Evolutionary conservation across 2,113 vertebrate species (phyloP).

Genomic region (Sceloporus undulatus): DNA sequence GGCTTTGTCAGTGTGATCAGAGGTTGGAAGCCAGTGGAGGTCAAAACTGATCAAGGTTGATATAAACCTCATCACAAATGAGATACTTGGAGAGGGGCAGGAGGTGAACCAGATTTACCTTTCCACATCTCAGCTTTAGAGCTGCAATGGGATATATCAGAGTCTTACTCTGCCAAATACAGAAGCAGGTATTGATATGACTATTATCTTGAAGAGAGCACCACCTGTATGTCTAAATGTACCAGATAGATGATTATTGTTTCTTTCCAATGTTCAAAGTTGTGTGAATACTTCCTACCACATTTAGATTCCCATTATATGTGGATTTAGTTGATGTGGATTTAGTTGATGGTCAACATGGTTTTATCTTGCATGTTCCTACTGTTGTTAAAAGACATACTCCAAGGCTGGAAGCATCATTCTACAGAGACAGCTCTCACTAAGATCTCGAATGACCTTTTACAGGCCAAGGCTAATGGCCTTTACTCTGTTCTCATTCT

Average conservation of each 20-base stretch:
- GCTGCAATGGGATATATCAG: no score
- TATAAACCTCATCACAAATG: slow-evolving; percentile 14
- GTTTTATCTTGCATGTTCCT: no score
- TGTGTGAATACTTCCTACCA: not conserved
- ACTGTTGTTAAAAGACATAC: no score
- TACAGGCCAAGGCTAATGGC: no score
- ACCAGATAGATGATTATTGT: not conserved
- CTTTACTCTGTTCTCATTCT: no score
- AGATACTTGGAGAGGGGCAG: not conserved
- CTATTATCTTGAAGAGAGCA: not conserved
- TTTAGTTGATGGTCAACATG: no score
- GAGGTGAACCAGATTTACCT: not conserved
- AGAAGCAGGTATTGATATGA: not conserved
- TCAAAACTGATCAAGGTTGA: slow-evolving; percentile 14
- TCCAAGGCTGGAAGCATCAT: no score
- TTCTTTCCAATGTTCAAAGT: not conserved
- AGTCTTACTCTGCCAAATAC: not conserved
- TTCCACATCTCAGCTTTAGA: not conserved
- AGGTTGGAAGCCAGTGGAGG: not conserved
- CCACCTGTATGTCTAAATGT: not conserved
- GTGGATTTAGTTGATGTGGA: not conserved
- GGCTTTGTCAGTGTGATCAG: not conserved
- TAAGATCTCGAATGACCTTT: no score
- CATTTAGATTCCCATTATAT: not conserved
- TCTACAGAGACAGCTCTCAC: no score